Evolutionary conservation across 2,113 vertebrate species (phyloP).

Genomic region (Perca fluviatilis): DNA sequence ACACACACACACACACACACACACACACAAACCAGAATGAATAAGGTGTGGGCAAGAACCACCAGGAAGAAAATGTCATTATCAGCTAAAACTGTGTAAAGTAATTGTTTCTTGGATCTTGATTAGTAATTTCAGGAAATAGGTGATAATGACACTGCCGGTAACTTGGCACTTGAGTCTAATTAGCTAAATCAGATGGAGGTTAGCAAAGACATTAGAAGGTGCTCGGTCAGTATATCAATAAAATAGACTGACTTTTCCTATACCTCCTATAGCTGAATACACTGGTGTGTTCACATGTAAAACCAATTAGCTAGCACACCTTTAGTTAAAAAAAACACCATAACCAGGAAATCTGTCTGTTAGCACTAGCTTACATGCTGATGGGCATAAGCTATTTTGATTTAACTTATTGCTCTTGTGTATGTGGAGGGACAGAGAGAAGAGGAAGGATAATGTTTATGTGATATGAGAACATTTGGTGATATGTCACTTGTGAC

Average conservation of each 20-base stretch:
- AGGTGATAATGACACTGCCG: slow-evolving; percentile 77
- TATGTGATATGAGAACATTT: neutral
- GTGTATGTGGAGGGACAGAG: too few relatives aligned
- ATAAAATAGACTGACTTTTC: slow-evolving; percentile 64
- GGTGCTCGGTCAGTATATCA: slow-evolving; percentile 64
- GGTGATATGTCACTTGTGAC: neutral
- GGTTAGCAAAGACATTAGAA: slow-evolving; percentile 72
- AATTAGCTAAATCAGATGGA: slow-evolving; percentile 80
- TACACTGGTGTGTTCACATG: slow-evolving; percentile 31
- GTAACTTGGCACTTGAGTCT: slow-evolving; percentile 79
- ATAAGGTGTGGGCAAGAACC: slow-evolving; percentile 51
- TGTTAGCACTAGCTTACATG: slow-evolving; percentile 6
- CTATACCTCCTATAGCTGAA: slow-evolving; percentile 24
- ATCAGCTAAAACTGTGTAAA: slow-evolving; percentile 46
- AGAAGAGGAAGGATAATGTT: neutral
- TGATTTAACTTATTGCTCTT: neutral
- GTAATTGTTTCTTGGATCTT: slow-evolving; percentile 76
- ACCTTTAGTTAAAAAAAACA: slow-evolving; percentile 19
- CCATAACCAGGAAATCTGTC: neutral
- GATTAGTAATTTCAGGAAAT: slow-evolving; percentile 79
- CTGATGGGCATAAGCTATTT: neutral
- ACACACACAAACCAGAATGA: slow-evolving; percentile 31
- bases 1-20: slow-evolving; percentile 32
- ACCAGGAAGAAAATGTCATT: slow-evolving; percentile 21
- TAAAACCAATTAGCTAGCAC: slow-evolving; percentile 37